Evolutionary conservation across 53 echinoderm and acorn worm genomes (phyloP), one percentile per base, ranked within the genome.

Genomic region (Paracentrotus lividus): DNA sequence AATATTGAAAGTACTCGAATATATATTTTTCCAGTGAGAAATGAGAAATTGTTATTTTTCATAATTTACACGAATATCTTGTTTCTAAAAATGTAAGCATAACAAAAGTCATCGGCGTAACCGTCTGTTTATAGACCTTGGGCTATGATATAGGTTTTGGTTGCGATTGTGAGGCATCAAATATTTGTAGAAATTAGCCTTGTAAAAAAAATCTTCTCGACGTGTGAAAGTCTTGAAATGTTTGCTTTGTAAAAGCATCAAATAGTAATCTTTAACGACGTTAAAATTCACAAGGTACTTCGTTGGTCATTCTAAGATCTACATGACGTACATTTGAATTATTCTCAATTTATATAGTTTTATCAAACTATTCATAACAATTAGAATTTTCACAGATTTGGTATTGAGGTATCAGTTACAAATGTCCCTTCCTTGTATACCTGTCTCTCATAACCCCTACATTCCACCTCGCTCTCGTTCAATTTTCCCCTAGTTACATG

Each of bases 51-150:
- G 81, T 81, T 81, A 81, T 81, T 81, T 24, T 81, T 54, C 58
- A 57, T 51, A 57, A 87, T 87, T 87, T 87, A 87, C 87, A 87
- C 87, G 87, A 57, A 87, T 87, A 87, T 87, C 87, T 55, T 34
- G 54, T 87, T 87, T 57, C 87, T 14, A 34, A 55, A n/a, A n/a
- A 21, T 16, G 34, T 57, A 56, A 36, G 40, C 32, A 57, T 21
- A 87, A 81, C 81, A 81, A 81, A 51, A 81, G 81, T 45, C 87
- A 34, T 8, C 87, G 56, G 87, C 58, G 5, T 18, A 54, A 9
- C 54, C 10, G 2, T 21, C 55, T 57, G 34, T 54, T 57, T 56
- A 32, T 36, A 20, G 21, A 87, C 87, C 58, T 21, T 21, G 40
- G 87, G 87, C 87, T 36, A 23, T 32, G 87, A 13, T 85, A 87